Evolutionary conservation across 2,888 invertebrate genomes (phyloP).

Genomic region (Chymomyza amoena): DNA sequence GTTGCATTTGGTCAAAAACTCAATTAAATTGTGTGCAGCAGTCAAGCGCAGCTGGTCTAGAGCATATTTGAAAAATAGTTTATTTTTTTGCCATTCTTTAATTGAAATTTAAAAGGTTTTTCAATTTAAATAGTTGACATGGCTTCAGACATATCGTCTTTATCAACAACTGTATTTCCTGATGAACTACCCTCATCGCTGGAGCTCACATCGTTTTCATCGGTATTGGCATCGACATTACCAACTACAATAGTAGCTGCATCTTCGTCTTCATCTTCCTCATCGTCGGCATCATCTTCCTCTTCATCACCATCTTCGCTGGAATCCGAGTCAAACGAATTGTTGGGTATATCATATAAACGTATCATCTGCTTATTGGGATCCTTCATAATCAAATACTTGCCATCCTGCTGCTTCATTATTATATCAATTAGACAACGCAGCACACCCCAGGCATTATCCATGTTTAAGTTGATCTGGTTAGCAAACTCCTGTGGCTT

Average conservation of each 20-base stretch:
- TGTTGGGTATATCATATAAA: constrained; percentile 98
- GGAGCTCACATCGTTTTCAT: not conserved
- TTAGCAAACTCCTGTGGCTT: constrained; percentile 99
- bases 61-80: not conserved
- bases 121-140: not conserved
- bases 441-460: constrained; percentile 99
- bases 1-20: constrained; percentile 49
- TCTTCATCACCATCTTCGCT: constrained; percentile 68
- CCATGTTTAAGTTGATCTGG: constrained; percentile 99
- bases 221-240: not conserved
- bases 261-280: constrained; percentile 70
- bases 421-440: constrained; percentile 98
- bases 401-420: constrained; percentile 97
- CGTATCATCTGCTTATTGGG: constrained; percentile 99
- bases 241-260: not conserved
- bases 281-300: constrained; percentile 74
- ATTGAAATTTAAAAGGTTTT: not conserved
- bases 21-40: constrained; percentile 58
- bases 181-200: not conserved
- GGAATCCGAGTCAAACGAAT: constrained; percentile 96
- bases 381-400: constrained; percentile 98
- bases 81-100: not conserved
- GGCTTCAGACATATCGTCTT: not conserved
- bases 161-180: constrained; percentile 35
- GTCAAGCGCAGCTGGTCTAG: constrained; percentile 33